Percentiles rank a stretch among this genome's conserved stretches.
phyloP scores from a whole-genome alignment of 2,797 vertebrate species.

The Peromyscus nudipes region DNA sequence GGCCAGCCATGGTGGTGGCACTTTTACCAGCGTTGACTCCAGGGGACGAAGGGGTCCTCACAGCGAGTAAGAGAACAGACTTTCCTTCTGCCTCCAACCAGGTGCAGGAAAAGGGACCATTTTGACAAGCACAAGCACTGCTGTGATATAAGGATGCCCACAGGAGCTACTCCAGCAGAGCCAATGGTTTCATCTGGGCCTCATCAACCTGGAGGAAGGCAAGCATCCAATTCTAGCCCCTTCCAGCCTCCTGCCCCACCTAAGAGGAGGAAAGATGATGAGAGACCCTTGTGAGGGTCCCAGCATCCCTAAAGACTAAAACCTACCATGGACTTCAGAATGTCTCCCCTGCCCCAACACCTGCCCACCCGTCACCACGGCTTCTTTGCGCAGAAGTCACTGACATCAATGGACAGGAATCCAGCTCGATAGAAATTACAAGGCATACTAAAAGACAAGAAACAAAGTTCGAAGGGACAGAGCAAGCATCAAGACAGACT shows the following conservation, averaged over 20 bases:
- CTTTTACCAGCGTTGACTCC: not conserved
- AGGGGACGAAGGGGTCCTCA: not conserved
- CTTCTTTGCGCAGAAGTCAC: not conserved
- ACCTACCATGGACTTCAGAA: not conserved
- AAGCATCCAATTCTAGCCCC: not conserved
- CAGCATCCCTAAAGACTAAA: not conserved
- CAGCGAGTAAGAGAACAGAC: not conserved
- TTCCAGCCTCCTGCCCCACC: not conserved
- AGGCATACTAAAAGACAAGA: conserved; percentile 51
- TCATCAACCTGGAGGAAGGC: not conserved
- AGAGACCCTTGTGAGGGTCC: not conserved
- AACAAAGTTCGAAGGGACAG: not conserved
- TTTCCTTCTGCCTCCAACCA: not conserved
- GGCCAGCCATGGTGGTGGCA: no score
- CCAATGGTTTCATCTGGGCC: not conserved
- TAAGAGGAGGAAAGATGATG: not conserved
- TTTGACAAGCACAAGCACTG: not conserved
- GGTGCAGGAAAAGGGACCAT: not conserved
- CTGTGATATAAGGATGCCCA: not conserved
- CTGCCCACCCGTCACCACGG: not conserved
- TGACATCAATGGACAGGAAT: not conserved
- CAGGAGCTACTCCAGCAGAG: not conserved
- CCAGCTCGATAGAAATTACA: not conserved
- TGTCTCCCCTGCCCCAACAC: not conserved
- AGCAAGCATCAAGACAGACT: not conserved